Evolutionary conservation across 2,888 invertebrate species (phyloP).

Genomic region (Ichneumon xanthorius): DNA sequence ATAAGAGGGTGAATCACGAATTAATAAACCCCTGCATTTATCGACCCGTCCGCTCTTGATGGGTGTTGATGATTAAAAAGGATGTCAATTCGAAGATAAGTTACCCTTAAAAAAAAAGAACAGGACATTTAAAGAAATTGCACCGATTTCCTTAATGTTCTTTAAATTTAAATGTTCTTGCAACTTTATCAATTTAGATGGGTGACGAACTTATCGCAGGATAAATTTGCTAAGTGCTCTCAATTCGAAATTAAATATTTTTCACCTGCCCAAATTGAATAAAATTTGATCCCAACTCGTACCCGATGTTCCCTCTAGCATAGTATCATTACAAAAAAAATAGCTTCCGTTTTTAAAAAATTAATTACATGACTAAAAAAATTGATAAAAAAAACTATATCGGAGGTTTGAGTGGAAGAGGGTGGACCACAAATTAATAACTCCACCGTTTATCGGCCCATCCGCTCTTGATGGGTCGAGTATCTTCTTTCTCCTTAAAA

Average conservation of each 20-base stretch:
- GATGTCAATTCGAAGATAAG: too few species aligned
- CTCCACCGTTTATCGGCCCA: conserved; percentile 1
- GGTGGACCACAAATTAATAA: conserved; percentile 25
- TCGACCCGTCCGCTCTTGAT: background rate
- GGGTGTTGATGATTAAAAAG: background rate
- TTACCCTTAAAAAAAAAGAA: too few species aligned
- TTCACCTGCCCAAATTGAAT: too few species aligned
- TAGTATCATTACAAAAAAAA: background rate
- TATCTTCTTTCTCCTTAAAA: conserved; percentile 2
- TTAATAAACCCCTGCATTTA: conserved; percentile 23
- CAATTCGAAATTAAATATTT: too few species aligned
- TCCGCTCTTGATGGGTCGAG: background rate
- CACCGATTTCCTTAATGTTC: too few species aligned
- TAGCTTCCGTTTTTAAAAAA: background rate
- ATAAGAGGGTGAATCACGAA: background rate
- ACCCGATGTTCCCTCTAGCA: background rate
- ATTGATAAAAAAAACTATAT: background rate
- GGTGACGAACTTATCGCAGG: background rate
- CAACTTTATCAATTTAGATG: too few species aligned
- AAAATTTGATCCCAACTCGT: background rate
- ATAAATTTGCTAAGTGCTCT: background rate
- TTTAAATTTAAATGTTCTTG: too few species aligned
- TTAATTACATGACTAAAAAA: background rate
- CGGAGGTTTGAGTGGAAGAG: background rate
- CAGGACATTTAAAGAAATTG: too few species aligned